phyloP scores from a whole-genome alignment of 1,140 invertebrate genomes.

The Scaptomyza pallida region DNA sequence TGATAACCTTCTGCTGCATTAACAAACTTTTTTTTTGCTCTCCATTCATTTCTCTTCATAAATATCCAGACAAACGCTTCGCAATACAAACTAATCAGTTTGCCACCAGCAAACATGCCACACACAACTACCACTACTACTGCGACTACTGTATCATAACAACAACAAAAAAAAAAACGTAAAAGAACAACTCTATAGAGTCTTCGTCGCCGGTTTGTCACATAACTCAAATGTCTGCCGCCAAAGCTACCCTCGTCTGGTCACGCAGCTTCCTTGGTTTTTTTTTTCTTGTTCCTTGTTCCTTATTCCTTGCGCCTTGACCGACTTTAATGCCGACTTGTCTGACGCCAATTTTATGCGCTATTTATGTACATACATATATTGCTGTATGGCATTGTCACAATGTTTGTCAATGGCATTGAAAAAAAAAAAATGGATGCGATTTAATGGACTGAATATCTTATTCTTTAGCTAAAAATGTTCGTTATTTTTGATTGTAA shows the following conservation, averaged over 20 bases:
- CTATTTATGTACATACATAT: constrained; percentile 42
- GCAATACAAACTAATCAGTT: constrained; percentile 77
- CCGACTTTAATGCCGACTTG: constrained; percentile 74
- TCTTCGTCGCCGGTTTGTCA: constrained; percentile 62
- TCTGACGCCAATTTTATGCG: constrained; percentile 80
- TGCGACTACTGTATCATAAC: constrained; percentile 7
- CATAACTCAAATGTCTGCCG: constrained; percentile 79
- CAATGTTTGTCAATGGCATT: constrained; percentile 8
- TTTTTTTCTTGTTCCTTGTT: too few species aligned
- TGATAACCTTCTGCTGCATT: constrained; percentile 42
- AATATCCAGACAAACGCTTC: constrained; percentile 67
- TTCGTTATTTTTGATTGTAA: neutral
- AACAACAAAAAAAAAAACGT: neutral
- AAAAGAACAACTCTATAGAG: constrained; percentile 4
- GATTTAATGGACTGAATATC: neutral
- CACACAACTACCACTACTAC: constrained; percentile 4
- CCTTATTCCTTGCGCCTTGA: constrained; percentile 56
- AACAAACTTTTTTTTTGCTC: constrained; percentile 17
- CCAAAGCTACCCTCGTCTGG: constrained; percentile 79
- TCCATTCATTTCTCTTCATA: constrained; percentile 64
- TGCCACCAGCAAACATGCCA: constrained; percentile 59
- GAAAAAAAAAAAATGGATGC: constrained; percentile 5
- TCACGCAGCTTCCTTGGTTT: constrained; percentile 76
- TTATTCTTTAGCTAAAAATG: neutral
- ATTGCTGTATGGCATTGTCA: constrained; percentile 9